Evolutionary conservation across 2,888 invertebrate species (phyloP).

Genomic region (Phytoseiulus persimilis): DNA sequence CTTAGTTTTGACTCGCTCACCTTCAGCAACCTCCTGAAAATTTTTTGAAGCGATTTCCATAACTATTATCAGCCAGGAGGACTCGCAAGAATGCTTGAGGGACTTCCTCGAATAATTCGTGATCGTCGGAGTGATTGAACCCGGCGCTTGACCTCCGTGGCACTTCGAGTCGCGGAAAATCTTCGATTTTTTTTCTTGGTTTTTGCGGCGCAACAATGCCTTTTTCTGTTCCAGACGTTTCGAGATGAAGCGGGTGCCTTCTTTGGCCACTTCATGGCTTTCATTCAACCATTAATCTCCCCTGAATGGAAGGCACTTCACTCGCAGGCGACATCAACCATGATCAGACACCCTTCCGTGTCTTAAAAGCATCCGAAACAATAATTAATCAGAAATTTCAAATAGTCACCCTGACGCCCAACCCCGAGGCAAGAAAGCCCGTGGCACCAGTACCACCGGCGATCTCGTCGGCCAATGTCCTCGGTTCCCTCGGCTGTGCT

Average conservation of each 20-base stretch:
- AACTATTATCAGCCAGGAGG: too few species aligned
- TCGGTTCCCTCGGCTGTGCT: background rate
- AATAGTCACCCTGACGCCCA: background rate
- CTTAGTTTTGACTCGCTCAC: background rate
- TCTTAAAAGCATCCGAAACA: conserved; percentile 5
- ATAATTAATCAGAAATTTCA: conserved; percentile 5
- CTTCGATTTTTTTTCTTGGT: background rate
- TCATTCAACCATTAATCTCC: background rate
- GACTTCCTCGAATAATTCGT: too few species aligned
- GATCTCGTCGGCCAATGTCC: background rate
- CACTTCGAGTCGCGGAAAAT: too few species aligned
- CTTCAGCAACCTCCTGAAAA: background rate
- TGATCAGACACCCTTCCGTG: background rate
- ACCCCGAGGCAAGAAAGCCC: background rate
- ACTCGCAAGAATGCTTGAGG: too few species aligned
- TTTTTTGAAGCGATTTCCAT: too few species aligned
- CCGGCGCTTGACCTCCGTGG: too few species aligned
- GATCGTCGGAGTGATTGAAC: too few species aligned
- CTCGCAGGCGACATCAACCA: background rate
- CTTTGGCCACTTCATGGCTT: background rate
- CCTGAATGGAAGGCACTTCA: background rate
- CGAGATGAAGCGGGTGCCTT: background rate
- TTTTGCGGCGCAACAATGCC: background rate
- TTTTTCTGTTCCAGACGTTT: background rate
- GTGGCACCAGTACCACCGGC: too few species aligned